Evolutionary conservation across 2,113 vertebrate genomes (phyloP).

Genomic region (Gopherus flavomarginatus): DNA sequence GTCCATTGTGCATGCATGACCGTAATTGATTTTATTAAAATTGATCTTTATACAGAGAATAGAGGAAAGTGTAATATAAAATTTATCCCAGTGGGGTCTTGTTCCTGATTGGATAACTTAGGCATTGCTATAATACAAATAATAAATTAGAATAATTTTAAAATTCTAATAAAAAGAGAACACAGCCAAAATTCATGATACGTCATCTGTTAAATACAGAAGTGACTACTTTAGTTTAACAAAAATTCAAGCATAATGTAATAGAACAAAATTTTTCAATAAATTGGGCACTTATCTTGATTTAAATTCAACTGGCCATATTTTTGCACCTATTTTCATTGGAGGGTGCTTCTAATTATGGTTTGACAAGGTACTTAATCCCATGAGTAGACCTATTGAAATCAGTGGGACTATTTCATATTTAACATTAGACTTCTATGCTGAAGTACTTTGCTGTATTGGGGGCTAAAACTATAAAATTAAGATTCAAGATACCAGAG

Average conservation of each 20-base stretch:
- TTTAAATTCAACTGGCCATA: neutral
- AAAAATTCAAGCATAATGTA: neutral
- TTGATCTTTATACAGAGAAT: neutral
- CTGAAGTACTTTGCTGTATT: neutral
- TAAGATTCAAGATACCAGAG: conserved; percentile 62
- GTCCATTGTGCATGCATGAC: neutral
- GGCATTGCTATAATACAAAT: neutral
- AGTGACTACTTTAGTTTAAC: neutral
- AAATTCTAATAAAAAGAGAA: neutral
- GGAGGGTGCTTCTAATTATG: conserved; percentile 10
- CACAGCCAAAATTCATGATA: neutral
- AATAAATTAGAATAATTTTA: rapidly evolving
- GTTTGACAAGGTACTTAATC: conserved; percentile 43
- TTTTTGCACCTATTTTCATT: conserved; percentile 8
- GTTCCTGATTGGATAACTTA: neutral
- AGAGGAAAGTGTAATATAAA: neutral
- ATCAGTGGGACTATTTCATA: conserved; percentile 41
- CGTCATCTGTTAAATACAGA: neutral
- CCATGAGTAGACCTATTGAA: conserved; percentile 35
- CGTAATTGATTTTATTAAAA: neutral
- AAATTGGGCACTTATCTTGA: neutral
- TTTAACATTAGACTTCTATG: conserved; percentile 25
- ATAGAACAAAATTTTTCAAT: neutral
- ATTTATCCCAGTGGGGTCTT: neutral
- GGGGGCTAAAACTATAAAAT: neutral